Conservation (phyloP, 2,888 invertebrate species). For the Lampropteryx suffumata region DNA sequence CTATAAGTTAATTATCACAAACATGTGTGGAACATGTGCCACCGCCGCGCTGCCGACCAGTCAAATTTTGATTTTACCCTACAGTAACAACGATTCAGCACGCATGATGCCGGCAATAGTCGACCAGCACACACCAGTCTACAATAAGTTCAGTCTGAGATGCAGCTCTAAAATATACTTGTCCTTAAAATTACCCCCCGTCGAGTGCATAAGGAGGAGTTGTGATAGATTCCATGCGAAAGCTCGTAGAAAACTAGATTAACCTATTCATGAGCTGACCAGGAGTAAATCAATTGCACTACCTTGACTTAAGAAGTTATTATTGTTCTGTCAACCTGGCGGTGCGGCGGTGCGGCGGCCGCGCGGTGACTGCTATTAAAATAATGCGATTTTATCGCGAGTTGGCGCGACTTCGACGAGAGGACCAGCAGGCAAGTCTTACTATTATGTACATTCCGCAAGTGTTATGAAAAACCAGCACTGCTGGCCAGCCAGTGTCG, state of each 20-base stretch:
- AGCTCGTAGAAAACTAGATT: too few species aligned
- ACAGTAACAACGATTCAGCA: slow-evolving; percentile 31
- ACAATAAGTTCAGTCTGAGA: slow-evolving; percentile 36
- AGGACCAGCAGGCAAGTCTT: slow-evolving; percentile 6
- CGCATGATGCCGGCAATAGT: slow-evolving; percentile 17
- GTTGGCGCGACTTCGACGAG: slow-evolving; percentile 33
- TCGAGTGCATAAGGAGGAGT: too few species aligned
- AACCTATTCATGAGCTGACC: background rate
- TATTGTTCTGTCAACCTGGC: slow-evolving; percentile 50
- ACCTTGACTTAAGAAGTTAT: slow-evolving; percentile 55
- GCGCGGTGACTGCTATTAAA: slow-evolving; percentile 29
- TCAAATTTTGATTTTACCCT: too few species aligned
- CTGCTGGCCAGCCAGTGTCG: background rate
- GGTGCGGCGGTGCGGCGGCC: too few species aligned
- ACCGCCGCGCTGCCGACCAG: too few species aligned
- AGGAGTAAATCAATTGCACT: background rate
- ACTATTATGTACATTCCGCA: background rate
- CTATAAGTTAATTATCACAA: too few species aligned
- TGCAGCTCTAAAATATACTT: slow-evolving; percentile 34
- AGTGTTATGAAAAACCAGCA: background rate
- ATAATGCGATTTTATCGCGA: slow-evolving; percentile 31
- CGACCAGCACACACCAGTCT: slow-evolving; percentile 8
- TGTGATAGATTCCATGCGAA: too few species aligned
- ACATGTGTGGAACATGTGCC: too few species aligned
- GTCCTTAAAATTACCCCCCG: too few species aligned